Evolutionary conservation across 2,888 invertebrate species (phyloP).

Genomic region (Agrochola litura): DNA sequence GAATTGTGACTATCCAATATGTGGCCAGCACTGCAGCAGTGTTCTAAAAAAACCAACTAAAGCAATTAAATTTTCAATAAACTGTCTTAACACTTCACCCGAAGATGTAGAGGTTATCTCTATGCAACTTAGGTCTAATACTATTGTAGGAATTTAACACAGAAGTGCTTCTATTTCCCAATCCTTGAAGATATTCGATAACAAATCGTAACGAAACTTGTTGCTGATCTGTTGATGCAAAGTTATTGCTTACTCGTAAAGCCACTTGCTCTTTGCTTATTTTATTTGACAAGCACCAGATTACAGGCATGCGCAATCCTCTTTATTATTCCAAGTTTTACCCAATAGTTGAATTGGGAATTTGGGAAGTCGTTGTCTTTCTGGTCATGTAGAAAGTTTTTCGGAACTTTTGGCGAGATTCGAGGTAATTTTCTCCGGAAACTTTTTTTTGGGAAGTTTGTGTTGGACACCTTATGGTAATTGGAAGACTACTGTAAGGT

Average conservation of each 20-base stretch:
- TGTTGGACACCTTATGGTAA: slow-evolving; percentile 22
- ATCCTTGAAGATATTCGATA: slow-evolving; percentile 34
- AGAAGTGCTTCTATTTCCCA: slow-evolving; percentile 12
- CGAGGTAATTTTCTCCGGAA: slow-evolving; percentile 18
- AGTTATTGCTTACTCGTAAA: slow-evolving; percentile 30
- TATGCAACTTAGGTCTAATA: neutral
- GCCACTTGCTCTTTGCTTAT: slow-evolving; percentile 43
- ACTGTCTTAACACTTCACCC: no score
- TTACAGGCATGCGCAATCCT: slow-evolving; percentile 27
- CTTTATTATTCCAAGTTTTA: slow-evolving; percentile 24
- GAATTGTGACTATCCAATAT: neutral
- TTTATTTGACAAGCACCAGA: slow-evolving; percentile 40
- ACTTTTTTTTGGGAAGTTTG: slow-evolving; percentile 9
- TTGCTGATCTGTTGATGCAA: slow-evolving; percentile 37
- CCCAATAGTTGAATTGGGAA: slow-evolving; percentile 15
- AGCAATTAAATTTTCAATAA: neutral
- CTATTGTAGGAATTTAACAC: neutral
- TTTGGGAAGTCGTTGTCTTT: slow-evolving; percentile 32
- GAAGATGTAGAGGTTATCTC: slow-evolving; percentile 4
- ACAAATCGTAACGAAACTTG: slow-evolving; percentile 42
- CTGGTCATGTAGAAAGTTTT: slow-evolving; percentile 45
- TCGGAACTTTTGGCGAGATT: slow-evolving; percentile 12
- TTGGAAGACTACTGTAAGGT: slow-evolving; percentile 2
- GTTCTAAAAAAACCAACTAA: neutral
- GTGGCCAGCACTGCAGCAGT: neutral